Conservation (phyloP, 2,888 invertebrate species). For the Silvanus unidentatus region DNA sequence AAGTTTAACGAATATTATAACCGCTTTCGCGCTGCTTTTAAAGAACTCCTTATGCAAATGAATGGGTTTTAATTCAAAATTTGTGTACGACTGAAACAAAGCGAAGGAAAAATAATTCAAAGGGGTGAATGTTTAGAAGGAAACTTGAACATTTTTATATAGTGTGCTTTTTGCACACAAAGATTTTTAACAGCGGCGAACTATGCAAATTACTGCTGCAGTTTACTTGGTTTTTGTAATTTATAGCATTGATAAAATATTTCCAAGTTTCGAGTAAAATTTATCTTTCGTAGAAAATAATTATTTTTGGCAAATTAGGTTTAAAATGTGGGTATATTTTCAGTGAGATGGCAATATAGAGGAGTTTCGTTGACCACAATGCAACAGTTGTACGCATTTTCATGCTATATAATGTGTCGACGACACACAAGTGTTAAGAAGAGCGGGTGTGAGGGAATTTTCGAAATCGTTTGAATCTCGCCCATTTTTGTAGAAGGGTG, state of each 20-base stretch:
- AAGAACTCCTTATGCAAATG: constrained; percentile 27
- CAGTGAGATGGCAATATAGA: too few relatives aligned
- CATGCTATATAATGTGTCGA: constrained; percentile 1
- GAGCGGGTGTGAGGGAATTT: constrained; percentile 29
- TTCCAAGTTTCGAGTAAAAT: constrained; percentile 1
- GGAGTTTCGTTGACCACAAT: constrained; percentile 34
- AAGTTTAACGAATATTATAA: constrained; percentile 13
- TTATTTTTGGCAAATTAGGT: neutral
- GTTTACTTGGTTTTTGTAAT: too few relatives aligned
- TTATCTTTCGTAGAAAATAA: neutral
- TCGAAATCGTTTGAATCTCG: constrained; percentile 34
- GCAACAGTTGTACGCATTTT: constrained; percentile 31
- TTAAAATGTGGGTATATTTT: neutral
- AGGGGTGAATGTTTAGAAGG: constrained; percentile 20
- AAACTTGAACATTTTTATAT: constrained; percentile 16
- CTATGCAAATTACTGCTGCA: too few relatives aligned
- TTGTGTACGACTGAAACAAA: constrained; percentile 23
- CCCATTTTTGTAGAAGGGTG: constrained; percentile 36
- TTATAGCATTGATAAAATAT: neutral
- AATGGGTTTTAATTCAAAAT: constrained; percentile 27
- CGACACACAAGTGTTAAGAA: constrained; percentile 24
- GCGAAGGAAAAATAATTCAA: constrained; percentile 28
- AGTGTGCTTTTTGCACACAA: constrained; percentile 1
- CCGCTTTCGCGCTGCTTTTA: constrained; percentile 16
- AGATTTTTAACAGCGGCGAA: neutral